Percentiles rank a stretch among this genome's conserved stretches.
Evolutionary conservation across 1,140 invertebrate genomes (phyloP).

Genomic region (Oedothorax gibbosus): DNA sequence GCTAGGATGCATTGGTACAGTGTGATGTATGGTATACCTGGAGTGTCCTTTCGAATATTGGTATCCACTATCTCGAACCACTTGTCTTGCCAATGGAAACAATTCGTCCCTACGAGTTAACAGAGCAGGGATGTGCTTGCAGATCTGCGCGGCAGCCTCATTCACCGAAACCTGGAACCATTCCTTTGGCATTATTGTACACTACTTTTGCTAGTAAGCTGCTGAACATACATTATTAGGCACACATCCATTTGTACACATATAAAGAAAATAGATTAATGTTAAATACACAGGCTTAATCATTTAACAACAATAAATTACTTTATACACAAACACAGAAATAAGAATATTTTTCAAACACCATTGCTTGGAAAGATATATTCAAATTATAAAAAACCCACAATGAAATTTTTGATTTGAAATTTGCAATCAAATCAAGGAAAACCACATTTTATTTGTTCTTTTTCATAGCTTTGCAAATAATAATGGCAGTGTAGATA

Average conservation of each 20-base stretch:
- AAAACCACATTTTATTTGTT: too few relatives aligned
- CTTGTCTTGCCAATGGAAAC: conserved; percentile 93
- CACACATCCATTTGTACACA: neutral
- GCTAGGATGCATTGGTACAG: too few relatives aligned
- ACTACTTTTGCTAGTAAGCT: conserved; percentile 45
- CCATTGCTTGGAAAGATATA: neutral
- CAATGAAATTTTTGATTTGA: neutral
- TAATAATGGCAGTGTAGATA: too few relatives aligned
- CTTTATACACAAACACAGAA: neutral
- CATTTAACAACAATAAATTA: too few relatives aligned
- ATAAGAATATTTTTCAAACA: neutral
- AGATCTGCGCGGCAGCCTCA: conserved; percentile 96
- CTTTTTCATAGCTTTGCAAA: too few relatives aligned
- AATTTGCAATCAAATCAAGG: too few relatives aligned
- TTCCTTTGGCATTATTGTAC: conserved; percentile 61
- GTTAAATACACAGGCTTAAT: too few relatives aligned
- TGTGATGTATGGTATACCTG: conserved; percentile 69
- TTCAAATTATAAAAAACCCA: too few relatives aligned
- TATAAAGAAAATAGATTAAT: too few relatives aligned
- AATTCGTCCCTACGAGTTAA: conserved; percentile 93
- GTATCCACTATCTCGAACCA: conserved; percentile 92
- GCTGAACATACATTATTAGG: conserved; percentile 9
- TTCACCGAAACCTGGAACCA: conserved; percentile 85
- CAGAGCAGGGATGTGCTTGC: conserved; percentile 87
- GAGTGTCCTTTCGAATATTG: conserved; percentile 85